Conservation (phyloP, 1,140 invertebrate species). For the Pogonomyrmex californicus region DNA sequence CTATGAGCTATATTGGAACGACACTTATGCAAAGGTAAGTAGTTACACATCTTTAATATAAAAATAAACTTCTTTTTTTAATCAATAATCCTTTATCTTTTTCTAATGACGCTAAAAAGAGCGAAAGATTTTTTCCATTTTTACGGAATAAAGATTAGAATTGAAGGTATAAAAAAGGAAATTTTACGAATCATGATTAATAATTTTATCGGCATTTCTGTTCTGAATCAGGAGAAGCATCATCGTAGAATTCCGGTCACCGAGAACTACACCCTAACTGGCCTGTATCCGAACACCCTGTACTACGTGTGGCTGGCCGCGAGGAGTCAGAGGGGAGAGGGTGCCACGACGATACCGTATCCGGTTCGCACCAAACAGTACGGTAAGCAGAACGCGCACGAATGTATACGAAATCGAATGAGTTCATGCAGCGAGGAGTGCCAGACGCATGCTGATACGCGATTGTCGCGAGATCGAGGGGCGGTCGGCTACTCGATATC, state of each 20-base stretch:
- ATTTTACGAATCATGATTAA: neutral
- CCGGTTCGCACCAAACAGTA: conserved; percentile 98
- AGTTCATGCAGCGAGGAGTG: conserved; percentile 86
- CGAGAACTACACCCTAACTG: conserved; percentile 94
- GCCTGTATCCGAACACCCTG: conserved; percentile 97
- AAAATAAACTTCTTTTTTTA: neutral
- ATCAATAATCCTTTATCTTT: neutral
- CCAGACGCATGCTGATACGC: conserved; percentile 76
- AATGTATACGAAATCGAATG: conserved; percentile 71
- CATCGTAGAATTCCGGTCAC: conserved; percentile 92
- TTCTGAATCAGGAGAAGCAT: conserved; percentile 87
- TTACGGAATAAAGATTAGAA: neutral
- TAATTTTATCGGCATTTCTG: neutral
- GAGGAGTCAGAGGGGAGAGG: conserved; percentile 96
- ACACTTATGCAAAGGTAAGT: conserved; percentile 95
- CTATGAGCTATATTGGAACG: conserved; percentile 99
- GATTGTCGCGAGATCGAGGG: conserved; percentile 58
- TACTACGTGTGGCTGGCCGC: conserved; percentile 99
- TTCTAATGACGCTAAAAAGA: neutral
- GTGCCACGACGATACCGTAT: conserved; percentile 97
- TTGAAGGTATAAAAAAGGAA: neutral
- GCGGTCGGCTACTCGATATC: neutral
- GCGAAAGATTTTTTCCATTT: conserved; percentile 13
- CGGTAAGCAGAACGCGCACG: conserved; percentile 91
- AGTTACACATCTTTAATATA: neutral